Evolutionary conservation across 2,113 vertebrate genomes (phyloP).

Genomic region (Spheniscus mendiculus): DNA sequence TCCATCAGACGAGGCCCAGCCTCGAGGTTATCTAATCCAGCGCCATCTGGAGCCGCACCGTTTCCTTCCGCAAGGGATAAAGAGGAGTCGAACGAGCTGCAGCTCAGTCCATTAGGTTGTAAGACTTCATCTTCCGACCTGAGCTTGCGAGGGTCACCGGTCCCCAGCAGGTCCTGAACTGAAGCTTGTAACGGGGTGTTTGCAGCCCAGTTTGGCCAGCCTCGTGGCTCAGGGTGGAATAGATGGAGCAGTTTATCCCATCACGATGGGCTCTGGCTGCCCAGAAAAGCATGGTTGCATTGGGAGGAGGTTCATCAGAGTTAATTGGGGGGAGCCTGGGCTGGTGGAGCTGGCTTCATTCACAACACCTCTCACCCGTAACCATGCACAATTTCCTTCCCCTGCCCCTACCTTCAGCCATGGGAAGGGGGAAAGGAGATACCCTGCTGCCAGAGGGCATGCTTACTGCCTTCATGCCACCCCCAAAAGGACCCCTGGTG

Average conservation of each 20-base stretch:
- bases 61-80: conserved; percentile 20
- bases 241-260: not conserved
- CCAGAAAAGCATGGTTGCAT: not conserved
- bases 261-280: not conserved
- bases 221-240: not conserved
- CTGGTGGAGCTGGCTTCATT: not conserved
- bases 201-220: not conserved
- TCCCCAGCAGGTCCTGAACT: not conserved
- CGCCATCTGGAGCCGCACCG: not conserved
- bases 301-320: not conserved
- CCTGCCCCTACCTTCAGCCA: not conserved
- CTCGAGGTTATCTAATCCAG: conserved; percentile 33
- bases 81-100: not conserved
- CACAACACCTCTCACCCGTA: not conserved
- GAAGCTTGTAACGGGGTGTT: not conserved
- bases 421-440: not conserved
- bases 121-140: not conserved
- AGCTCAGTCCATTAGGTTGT: not conserved
- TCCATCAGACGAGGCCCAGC: conserved; percentile 15
- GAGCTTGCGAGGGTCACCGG: fast-evolving
- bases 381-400: not conserved
- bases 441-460: conserved; percentile 28
- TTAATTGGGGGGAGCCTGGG: not conserved
- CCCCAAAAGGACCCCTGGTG: not conserved
- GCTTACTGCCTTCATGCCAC: conserved; percentile 16